Conservation (phyloP, 2,797 vertebrate species). For the Lophotriccus pileatus region DNA sequence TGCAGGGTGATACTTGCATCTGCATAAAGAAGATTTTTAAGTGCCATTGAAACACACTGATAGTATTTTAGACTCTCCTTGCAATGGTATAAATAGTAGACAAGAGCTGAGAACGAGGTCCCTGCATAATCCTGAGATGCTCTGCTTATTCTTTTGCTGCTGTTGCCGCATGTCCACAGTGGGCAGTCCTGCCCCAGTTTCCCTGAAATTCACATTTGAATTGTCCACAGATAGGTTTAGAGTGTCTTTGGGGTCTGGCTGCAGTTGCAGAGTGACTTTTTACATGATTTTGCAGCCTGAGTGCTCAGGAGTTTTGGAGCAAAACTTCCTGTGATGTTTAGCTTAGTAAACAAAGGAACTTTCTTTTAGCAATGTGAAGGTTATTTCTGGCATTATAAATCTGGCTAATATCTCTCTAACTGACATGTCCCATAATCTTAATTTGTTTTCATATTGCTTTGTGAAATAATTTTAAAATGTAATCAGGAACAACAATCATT, state of each 20-base stretch:
- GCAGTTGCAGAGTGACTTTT: background rate
- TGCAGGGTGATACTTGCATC: background rate
- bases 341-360: background rate
- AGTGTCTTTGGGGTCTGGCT: background rate
- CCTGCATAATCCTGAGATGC: background rate
- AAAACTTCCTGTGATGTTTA: background rate
- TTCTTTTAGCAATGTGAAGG: background rate
- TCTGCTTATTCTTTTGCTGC: background rate
- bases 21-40: background rate
- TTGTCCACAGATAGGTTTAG: background rate
- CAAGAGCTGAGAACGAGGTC: fast-evolving
- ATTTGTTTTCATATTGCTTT: background rate
- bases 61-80: background rate
- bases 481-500: background rate
- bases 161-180: fast-evolving
- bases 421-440: background rate
- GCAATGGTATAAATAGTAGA: background rate
- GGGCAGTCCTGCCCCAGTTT: background rate
- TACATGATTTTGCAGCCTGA: background rate
- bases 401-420: background rate
- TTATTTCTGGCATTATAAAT: background rate
- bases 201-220: fast-evolving
- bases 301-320: background rate
- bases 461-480: background rate
- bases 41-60: too few relatives aligned